Conservation (phyloP, 2,113 vertebrate species). For the Sterrhoptilus dennistouni region DNA sequence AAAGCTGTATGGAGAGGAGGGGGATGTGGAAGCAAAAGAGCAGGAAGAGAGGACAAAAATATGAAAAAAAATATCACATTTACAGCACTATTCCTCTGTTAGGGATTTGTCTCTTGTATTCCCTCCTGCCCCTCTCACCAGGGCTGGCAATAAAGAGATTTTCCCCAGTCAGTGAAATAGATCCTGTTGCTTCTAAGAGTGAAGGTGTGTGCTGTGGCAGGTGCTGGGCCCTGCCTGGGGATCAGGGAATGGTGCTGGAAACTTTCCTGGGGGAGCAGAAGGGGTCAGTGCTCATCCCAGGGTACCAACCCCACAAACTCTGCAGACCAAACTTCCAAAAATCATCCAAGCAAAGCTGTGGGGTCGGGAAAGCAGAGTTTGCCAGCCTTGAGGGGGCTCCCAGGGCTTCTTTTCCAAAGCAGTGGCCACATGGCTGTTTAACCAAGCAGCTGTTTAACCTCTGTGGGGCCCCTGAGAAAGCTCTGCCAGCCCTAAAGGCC, state of each 20-base stretch:
- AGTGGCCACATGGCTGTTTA: not conserved
- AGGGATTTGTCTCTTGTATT: not conserved
- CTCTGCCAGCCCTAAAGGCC: not conserved
- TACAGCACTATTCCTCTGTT: not conserved
- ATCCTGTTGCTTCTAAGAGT: not conserved
- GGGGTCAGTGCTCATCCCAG: not conserved
- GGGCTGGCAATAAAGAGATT: not conserved
- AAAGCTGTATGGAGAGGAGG: not conserved
- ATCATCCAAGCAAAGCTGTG: fast-evolving
- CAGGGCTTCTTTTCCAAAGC: not conserved
- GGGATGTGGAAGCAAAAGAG: not conserved
- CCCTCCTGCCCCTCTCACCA: not conserved
- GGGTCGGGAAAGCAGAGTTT: not conserved
- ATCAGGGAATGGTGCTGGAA: not conserved
- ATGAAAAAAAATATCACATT: not conserved
- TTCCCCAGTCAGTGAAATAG: not conserved
- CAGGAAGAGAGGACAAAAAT: not conserved
- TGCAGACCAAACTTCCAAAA: not conserved
- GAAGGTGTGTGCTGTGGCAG: not conserved
- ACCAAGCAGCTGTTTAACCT: not conserved
- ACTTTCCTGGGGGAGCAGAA: not conserved
- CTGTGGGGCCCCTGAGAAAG: not conserved
- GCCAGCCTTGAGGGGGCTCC: not conserved
- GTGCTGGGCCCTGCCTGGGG: not conserved
- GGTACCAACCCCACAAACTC: not conserved